Conservation (phyloP, 2,113 vertebrate species). For the Crotophaga sulcirostris region DNA sequence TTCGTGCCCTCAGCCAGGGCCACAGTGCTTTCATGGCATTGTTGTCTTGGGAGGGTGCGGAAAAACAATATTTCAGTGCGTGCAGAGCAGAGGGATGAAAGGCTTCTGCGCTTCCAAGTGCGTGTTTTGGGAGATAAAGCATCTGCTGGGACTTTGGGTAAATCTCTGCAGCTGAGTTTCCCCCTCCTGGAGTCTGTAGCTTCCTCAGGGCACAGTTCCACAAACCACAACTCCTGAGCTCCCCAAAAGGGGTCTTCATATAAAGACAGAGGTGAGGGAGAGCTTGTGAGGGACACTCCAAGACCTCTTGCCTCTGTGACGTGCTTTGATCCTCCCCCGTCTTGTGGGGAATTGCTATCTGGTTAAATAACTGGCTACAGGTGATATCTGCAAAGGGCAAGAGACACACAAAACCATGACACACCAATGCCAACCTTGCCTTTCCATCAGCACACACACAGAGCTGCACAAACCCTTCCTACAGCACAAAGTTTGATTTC, state of each 20-base stretch:
- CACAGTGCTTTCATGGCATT: slow-evolving; percentile 39
- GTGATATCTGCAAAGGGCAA: neutral
- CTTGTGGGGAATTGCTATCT: neutral
- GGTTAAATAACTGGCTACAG: neutral
- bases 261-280: fast-evolving
- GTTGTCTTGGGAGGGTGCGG: slow-evolving; percentile 51
- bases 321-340: neutral
- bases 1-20: neutral
- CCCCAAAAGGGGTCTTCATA: fast-evolving
- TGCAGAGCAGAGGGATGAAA: neutral
- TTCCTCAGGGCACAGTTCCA: neutral
- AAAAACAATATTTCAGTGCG: neutral
- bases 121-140: neutral
- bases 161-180: neutral
- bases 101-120: neutral
- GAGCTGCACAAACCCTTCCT: neutral
- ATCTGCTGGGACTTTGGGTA: neutral
- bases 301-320: neutral
- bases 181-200: neutral
- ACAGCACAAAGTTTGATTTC: neutral
- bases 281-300: neutral
- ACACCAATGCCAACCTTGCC: neutral
- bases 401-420: neutral
- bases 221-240: neutral
- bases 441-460: neutral